A percentile compares a stretch with the other conserved stretches of the same genome.
These are phyloP conservation scores for Nymphalis io DNA, from an alignment of 1,140 invertebrate species.

Conservation along the genomic window DNA sequence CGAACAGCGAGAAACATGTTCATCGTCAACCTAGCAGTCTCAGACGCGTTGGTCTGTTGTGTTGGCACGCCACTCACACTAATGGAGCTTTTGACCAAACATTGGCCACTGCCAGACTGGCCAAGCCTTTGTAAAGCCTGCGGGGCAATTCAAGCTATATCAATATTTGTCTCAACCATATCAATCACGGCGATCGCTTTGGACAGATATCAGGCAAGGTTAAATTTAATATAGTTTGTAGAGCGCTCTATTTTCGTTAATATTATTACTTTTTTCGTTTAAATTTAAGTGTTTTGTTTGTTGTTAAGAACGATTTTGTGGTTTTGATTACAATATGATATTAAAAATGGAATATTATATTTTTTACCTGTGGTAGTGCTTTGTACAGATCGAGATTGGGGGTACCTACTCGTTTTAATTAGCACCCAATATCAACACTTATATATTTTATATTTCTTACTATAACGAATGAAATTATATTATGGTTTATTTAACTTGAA, in stretches of 20 bases:
- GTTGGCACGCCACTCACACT: constrained; percentile 93
- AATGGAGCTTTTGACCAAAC: constrained; percentile 89
- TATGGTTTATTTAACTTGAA: too few relatives aligned
- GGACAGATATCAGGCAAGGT: constrained; percentile 85
- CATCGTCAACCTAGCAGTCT: constrained; percentile 94
- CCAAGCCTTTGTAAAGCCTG: constrained; percentile 89
- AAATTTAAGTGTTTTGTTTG: neutral
- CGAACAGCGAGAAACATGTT: constrained; percentile 93
- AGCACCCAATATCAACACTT: too few relatives aligned
- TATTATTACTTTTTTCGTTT: neutral
- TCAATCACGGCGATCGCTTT: constrained; percentile 94
- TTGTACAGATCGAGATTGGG: too few relatives aligned
- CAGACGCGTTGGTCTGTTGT: constrained; percentile 90
- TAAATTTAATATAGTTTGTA: constrained; percentile 1
- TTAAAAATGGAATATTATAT: too few relatives aligned
- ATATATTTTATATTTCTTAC: too few relatives aligned
- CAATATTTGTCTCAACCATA: constrained; percentile 94
- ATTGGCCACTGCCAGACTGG: constrained; percentile 86
- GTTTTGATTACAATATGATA: neutral
- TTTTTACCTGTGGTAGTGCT: too few relatives aligned
- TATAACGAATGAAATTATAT: too few relatives aligned
- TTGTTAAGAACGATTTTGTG: neutral
- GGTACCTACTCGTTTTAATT: too few relatives aligned
- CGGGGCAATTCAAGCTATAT: constrained; percentile 90
- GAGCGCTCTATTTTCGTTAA: neutral